phyloP scores from a whole-genome alignment of 2,113 vertebrate species.

The Speoplatyrhinus poulsoni region DNA sequence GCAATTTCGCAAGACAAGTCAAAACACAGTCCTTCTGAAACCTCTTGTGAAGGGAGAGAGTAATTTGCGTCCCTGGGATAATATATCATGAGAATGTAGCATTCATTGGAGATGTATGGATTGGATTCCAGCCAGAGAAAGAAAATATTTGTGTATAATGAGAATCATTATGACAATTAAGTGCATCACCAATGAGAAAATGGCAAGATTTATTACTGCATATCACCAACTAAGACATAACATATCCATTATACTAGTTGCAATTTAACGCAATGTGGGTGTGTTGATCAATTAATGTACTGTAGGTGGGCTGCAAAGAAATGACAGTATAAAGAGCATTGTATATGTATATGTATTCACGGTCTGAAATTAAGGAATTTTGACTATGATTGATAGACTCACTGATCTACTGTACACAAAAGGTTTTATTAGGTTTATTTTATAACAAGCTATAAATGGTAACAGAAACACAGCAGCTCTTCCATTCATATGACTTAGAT shows the following conservation, averaged over 20 bases:
- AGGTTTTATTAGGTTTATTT: conserved; percentile 24
- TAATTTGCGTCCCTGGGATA: conserved; percentile 61
- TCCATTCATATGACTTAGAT: conserved; percentile 7
- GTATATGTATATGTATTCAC: neutral
- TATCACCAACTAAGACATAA: conserved; percentile 23
- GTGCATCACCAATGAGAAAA: conserved; percentile 33
- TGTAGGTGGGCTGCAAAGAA: conserved; percentile 13
- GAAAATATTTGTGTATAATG: conserved; percentile 59
- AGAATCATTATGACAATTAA: conserved; percentile 25
- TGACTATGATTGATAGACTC: conserved; percentile 44
- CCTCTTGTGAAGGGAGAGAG: conserved; percentile 40
- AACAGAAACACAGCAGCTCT: conserved; percentile 4
- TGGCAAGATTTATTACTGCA: conserved; percentile 35
- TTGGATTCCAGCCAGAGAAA: conserved; percentile 46
- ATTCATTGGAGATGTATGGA: conserved; percentile 41
- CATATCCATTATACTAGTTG: neutral
- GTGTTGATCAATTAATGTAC: conserved; percentile 9
- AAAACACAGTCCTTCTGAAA: conserved; percentile 58
- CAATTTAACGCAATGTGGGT: conserved; percentile 6
- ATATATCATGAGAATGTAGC: conserved; percentile 52
- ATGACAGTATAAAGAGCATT: neutral
- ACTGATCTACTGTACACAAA: conserved; percentile 44
- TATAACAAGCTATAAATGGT: conserved; percentile 47
- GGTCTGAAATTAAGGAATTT: conserved; percentile 19
- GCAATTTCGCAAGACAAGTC: conserved; percentile 69